Base-by-base conservation (phyloP, 2,888 invertebrate genomes). In the Amphipoea lucens region DNA sequence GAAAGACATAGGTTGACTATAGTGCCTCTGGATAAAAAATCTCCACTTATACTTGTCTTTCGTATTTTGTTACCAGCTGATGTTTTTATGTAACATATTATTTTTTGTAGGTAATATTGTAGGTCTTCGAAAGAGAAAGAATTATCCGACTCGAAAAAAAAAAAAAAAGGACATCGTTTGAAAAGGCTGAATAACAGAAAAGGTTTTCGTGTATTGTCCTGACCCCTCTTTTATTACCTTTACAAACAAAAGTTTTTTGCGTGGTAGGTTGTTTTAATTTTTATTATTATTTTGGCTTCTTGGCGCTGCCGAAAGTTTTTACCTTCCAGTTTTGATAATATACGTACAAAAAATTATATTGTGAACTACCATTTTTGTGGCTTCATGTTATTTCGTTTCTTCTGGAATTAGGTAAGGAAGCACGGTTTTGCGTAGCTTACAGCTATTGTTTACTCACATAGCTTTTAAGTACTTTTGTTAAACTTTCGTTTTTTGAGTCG, bases 261-360 rank as follows among this genome's bases (percentile, higher is more conserved):
- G 54, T 36, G 29, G 42, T 40, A 63, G 62, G 65, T 76, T 79
- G 81, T 72, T 84, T 81, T 78, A 48, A 62, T 88, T 76, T 76
- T 65, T 62, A 71, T 69, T 69, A 79, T 87, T 85, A 36, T 77
- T 66, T 69, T 62, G 86, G 82, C 74, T 87, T 87, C 81, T 36
- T 71, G 69, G 74, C 74, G 65, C 66, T 73, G 42, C 42, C 20
- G 29, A 60, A 74, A 84, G 74, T 84, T 85, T 74, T 7, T 0
- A 83, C 87, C 66, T 67, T 63, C 42, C 60, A 63, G 70, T 11
- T 69, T 57, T n/a, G 65, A 45, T 42, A 6, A 76, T 48, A 29
- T 29, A 29, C 29, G 29, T 29, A 68, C 73, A 81, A 78, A 78
- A 66, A 74, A 60, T 48, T 51, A 70, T 51, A 23, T n/a, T 54